Base-by-base conservation (phyloP, 2,888 invertebrate species). In the Escarpia spicata region DNA sequence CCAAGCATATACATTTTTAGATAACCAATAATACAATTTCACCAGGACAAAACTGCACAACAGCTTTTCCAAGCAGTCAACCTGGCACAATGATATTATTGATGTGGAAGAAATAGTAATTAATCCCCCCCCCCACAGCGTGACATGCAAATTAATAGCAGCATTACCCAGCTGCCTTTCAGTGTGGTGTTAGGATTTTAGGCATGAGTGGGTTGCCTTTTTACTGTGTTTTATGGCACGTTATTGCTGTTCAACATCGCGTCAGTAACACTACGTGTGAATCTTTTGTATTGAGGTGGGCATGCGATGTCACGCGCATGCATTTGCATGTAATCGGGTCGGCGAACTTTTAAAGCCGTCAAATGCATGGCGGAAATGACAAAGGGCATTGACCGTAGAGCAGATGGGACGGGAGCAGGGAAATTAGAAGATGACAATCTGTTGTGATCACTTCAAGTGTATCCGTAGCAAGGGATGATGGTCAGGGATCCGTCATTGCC, bases 291-390 rank as follows among this genome's bases (percentile, higher is more conserved):
- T 75, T 26, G 19, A 26, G n/a, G 26, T 26, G n/a, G 75, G 75
- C 75, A 75, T 26, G 75, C 26, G 75, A 75, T n/a, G 75, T 26
- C 26, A 75, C 75, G 19, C 26, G 75, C 75, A 75, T 26, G n/a
- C 75, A 75, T 75, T 75, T 75, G 75, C 75, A 75, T 75, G 75
- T 75, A 75, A 75, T 75, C 75, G n/a, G 75, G 75, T 75, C n/a
- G 26, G 75, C 19, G 26, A 75, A 75, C 75, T 75, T 75, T 26
- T 75, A 75, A 75, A 26, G 75, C 75, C n/a, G 26, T 75, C 19
- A 75, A 75, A 26, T 75, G 75, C 75, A 75, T 45, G 75, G 75
- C 26, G n/a, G 12, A 75, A 75, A 75, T 75, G n/a, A 75, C 75
- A 75, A 75, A 75, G 75, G 75, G 75, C n/a, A 75, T 3, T 6